Evolutionary conservation across 92 coral and sea anemone genomes (phyloP).

Genomic region (Meandrina meandrites): DNA sequence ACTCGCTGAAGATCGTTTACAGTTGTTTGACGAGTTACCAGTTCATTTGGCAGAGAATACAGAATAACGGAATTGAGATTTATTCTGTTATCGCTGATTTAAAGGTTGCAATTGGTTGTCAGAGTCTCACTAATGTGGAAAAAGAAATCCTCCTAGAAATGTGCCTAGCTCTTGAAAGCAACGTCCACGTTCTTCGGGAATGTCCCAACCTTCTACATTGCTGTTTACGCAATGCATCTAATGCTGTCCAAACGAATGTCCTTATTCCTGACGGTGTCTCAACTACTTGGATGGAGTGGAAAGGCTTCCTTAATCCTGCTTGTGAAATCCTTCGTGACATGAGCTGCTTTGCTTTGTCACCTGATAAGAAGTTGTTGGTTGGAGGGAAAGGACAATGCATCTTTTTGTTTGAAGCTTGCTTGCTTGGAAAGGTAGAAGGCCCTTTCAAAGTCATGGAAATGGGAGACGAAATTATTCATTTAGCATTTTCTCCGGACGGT

Average conservation of each 20-base stretch:
- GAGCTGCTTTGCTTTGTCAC: constrained; percentile 1
- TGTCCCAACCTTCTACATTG: constrained; percentile 23
- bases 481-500: constrained; percentile 33
- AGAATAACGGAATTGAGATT: not conserved
- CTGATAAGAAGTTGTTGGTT: constrained; percentile 8
- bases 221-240: not conserved
- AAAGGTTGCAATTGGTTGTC: not conserved
- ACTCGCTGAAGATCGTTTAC: not conserved
- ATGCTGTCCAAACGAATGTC: not conserved
- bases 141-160: not conserved
- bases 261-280: not conserved
- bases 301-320: not conserved
- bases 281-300: not conserved
- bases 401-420: not conserved
- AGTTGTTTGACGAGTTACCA: constrained; percentile 35
- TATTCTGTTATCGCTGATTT: constrained; percentile 8
- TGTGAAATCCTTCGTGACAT: not conserved
- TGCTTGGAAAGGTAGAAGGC: not conserved
- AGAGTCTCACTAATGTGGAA: not conserved
- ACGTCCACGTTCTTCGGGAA: not conserved
- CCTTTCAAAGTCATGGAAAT: not conserved
- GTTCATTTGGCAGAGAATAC: constrained; percentile 15
- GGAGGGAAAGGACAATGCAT: not conserved
- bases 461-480: not conserved
- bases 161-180: not conserved